Base-by-base conservation (phyloP, 1,140 invertebrate species). In the Drosophila prosaltans region DNA sequence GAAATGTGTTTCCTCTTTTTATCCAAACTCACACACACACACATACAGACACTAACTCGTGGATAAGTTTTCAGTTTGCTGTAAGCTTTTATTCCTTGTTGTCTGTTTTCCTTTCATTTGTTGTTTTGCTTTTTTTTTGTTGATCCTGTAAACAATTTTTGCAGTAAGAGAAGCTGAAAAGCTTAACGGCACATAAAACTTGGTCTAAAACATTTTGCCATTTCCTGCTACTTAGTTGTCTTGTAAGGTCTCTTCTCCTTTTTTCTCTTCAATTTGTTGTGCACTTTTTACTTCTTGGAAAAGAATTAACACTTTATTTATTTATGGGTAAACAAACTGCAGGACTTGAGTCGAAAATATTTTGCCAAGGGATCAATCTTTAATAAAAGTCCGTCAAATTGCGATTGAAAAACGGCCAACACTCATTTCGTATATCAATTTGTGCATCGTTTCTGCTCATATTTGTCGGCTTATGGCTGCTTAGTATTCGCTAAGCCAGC, bases 261-360 rank as follows among this genome's bases (percentile, higher is more conserved):
- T 6, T 32, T 68, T 51, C 43, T 26, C 62, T 54, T 57, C 43
- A 45, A 55, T 55, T 77, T 57, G 58, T 26, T 68, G 24, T 30
- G 30, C 43, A 36, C 36, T 69, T 57, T 45, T 48, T 69, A 43
- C 58, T 54, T 43, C n/a, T 63, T 61, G 65, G 68, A 51, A 28
- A 82, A 86, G 82, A 86, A 88, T 82, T 88, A 86, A 65, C 79
- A 78, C 82, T 76, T 69, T 72, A 75, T 69, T 73, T 58, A 72
- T 85, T 77, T 84, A 81, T 75, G 57, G 69, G 74, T 58, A 81
- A 78, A 64, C 58, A 71, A 69, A 41, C 57, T 30, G 1, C 24
- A 58, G 48, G 36, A 30, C 54, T 16, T 4, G 32, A 3, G 43
- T 41, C 39, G 26, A 65, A 73, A 74, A 64, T 64, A 26, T 64